Conservation (phyloP, 2,797 vertebrate genomes). For the Eulemur albifrons region DNA sequence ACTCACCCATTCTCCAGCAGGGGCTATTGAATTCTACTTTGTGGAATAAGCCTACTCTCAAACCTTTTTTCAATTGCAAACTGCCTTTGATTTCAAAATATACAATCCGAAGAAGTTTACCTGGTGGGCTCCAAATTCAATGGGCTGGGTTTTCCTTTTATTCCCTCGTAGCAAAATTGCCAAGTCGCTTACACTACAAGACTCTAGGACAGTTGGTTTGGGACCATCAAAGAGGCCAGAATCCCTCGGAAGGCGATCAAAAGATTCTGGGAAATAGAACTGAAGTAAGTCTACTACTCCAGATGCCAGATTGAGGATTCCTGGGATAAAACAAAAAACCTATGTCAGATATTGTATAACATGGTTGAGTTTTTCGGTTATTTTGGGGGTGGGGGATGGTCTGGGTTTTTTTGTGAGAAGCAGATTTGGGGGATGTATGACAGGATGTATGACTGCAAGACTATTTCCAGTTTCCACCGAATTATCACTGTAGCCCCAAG, state of each 20-base stretch:
- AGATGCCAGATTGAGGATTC: conserved; percentile 87
- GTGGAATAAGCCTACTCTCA: background rate
- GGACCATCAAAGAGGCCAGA: conserved; percentile 88
- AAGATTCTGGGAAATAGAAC: conserved; percentile 88
- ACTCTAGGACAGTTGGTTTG: conserved; percentile 86
- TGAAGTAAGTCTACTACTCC: conserved; percentile 89
- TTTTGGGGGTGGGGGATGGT: background rate
- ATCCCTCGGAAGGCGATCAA: conserved; percentile 88
- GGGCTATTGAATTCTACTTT: background rate
- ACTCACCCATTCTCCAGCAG: background rate
- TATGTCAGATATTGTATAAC: background rate
- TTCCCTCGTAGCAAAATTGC: conserved; percentile 89
- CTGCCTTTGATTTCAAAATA: conserved; percentile 42
- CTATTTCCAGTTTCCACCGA: background rate
- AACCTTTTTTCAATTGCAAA: background rate
- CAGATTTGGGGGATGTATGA: background rate
- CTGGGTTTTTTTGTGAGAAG: background rate
- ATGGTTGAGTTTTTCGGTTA: background rate
- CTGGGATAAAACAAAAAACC: conserved; percentile 70
- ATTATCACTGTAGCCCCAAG: background rate
- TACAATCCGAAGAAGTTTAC: conserved; percentile 70
- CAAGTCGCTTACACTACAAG: conserved; percentile 88
- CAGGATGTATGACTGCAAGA: background rate
- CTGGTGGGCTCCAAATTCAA: conserved; percentile 91
- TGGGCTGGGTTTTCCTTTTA: conserved; percentile 89